Evolutionary conservation across 2,113 vertebrate genomes (phyloP).

Genomic region (Siniperca chuatsi): DNA sequence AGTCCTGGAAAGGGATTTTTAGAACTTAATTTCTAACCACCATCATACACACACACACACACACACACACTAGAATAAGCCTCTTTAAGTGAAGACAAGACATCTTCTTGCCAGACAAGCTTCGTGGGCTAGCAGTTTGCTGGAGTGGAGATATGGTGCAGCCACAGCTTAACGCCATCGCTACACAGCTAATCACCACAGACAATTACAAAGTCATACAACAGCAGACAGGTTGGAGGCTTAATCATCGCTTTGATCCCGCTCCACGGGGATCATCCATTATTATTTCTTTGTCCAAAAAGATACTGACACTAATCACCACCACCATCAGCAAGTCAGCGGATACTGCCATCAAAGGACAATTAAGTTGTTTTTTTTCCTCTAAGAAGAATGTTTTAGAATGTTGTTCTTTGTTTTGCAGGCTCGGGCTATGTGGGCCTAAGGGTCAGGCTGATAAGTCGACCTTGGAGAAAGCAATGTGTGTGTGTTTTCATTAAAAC

Average conservation of each 20-base stretch:
- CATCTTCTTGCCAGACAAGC: not conserved
- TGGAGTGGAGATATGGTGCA: not conserved
- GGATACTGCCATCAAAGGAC: not conserved
- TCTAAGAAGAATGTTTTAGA: not conserved
- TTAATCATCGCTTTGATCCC: constrained; percentile 11
- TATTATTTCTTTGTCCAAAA: not conserved
- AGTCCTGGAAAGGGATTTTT: no score
- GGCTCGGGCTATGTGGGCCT: not conserved
- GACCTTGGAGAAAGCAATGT: not conserved
- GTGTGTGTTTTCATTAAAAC: not conserved
- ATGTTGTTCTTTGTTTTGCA: constrained; percentile 20
- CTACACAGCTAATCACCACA: not conserved
- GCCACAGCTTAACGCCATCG: not conserved
- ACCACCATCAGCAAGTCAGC: not conserved
- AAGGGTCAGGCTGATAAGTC: not conserved
- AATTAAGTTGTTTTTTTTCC: not conserved
- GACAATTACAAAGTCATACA: constrained; percentile 4
- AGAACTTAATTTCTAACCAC: not conserved
- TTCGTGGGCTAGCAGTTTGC: not conserved
- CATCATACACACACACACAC: not conserved
- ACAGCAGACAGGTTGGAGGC: constrained; percentile 6
- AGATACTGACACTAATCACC: not conserved
- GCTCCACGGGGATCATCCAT: not conserved
- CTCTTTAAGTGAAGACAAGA: not conserved
- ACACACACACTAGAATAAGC: not conserved